Evolutionary conservation across 2,797 vertebrate genomes (phyloP).

Genomic region (Pachyuromys duprasi): DNA sequence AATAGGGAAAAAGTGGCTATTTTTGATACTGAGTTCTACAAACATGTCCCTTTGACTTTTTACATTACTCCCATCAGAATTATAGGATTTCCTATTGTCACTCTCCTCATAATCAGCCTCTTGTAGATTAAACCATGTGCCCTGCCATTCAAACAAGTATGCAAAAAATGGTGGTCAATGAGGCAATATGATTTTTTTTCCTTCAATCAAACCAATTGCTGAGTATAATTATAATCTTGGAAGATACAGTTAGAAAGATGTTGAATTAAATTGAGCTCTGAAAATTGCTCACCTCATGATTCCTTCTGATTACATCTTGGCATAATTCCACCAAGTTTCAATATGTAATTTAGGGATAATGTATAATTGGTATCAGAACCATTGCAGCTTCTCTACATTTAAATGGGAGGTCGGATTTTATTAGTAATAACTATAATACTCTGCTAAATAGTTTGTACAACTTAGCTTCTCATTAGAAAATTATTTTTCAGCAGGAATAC

Average conservation of each 20-base stretch:
- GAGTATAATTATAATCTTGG: conserved; percentile 75
- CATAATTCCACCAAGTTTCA: conserved; percentile 73
- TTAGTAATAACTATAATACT: conserved; percentile 78
- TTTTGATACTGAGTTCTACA: not conserved
- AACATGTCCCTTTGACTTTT: not conserved
- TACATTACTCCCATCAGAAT: not conserved
- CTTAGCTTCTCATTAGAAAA: conserved; percentile 73
- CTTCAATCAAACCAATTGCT: conserved; percentile 66
- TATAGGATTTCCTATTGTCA: not conserved
- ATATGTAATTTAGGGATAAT: conserved; percentile 77
- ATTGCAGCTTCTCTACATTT: conserved; percentile 50
- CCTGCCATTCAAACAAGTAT: not conserved
- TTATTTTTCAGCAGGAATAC: conserved; percentile 72
- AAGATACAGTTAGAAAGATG: conserved; percentile 73
- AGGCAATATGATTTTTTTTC: not conserved
- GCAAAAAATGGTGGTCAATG: conserved; percentile 24
- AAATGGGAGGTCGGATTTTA: conserved; percentile 67
- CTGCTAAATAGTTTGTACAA: conserved; percentile 65
- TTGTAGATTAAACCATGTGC: not conserved
- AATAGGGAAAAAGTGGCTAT: not conserved
- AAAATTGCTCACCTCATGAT: conserved; percentile 78
- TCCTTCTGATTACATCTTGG: conserved; percentile 79
- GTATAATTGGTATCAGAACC: conserved; percentile 68
- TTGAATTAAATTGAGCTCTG: conserved; percentile 79
- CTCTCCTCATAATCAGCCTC: not conserved